Conservation (phyloP, 2,888 invertebrate species). For the Leptinotarsa haldemani region DNA sequence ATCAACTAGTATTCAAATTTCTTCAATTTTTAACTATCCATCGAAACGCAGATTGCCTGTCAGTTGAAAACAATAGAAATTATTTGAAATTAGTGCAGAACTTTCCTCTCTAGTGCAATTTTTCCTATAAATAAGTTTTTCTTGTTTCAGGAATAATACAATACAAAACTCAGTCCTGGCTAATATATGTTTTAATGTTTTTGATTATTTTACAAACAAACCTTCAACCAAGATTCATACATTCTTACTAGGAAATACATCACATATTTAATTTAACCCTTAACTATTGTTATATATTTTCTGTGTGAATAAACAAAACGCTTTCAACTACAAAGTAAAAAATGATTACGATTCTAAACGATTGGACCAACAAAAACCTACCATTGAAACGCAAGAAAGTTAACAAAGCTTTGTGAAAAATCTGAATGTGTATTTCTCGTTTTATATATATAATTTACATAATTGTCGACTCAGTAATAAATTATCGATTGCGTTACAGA, state of each 20-base stretch:
- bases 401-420: background rate
- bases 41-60: slow-evolving; percentile 1
- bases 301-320: slow-evolving; percentile 5
- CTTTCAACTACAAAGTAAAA: slow-evolving; percentile 11
- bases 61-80: slow-evolving; percentile 27
- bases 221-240: slow-evolving; percentile 35
- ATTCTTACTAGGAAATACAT: slow-evolving; percentile 26
- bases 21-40: slow-evolving; percentile 32
- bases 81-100: slow-evolving; percentile 32
- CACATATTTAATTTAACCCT: slow-evolving; percentile 13
- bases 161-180: slow-evolving; percentile 43
- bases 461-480: slow-evolving; percentile 44
- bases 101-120: slow-evolving; percentile 31
- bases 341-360: slow-evolving; percentile 1
- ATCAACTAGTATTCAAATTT: slow-evolving; percentile 30
- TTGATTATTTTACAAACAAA: slow-evolving; percentile 40
- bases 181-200: slow-evolving; percentile 32
- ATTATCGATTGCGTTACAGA: slow-evolving; percentile 45
- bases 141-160: slow-evolving; percentile 25
- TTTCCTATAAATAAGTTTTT: slow-evolving; percentile 18
- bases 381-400: slow-evolving; percentile 5
- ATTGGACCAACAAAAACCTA: slow-evolving; percentile 13
- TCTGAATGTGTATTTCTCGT: slow-evolving; percentile 15
- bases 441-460: slow-evolving; percentile 8
- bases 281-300: slow-evolving; percentile 14